phyloP scores from a whole-genome alignment of 1,140 invertebrate species.

The Lutraria rhynchaena region DNA sequence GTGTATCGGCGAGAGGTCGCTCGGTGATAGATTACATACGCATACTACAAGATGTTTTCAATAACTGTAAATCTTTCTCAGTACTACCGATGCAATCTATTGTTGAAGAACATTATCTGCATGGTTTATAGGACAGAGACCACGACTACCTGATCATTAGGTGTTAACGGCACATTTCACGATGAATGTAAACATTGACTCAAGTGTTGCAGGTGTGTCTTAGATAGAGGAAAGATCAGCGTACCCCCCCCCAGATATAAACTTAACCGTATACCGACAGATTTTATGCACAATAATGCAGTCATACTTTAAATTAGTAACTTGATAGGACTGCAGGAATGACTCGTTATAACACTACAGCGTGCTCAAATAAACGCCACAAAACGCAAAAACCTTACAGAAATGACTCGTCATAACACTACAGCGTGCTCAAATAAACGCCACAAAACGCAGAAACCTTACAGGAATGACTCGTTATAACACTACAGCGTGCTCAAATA shows the following conservation, averaged over 20 bases:
- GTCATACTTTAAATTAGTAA: not conserved
- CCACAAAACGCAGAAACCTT: too few relatives aligned
- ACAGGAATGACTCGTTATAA: too few relatives aligned
- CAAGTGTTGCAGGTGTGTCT: too few relatives aligned
- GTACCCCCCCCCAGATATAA: not conserved
- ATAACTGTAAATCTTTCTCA: slow-evolving; percentile 8
- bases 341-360: too few relatives aligned
- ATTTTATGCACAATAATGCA: slow-evolving; percentile 25
- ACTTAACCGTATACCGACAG: slow-evolving; percentile 2
- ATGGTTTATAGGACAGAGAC: slow-evolving; percentile 18
- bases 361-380: too few relatives aligned
- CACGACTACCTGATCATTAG: slow-evolving; percentile 26
- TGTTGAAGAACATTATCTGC: slow-evolving; percentile 14
- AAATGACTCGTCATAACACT: too few relatives aligned
- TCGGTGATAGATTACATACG: slow-evolving; percentile 49
- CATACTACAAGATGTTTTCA: slow-evolving; percentile 13
- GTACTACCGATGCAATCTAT: slow-evolving; percentile 4
- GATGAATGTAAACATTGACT: not conserved
- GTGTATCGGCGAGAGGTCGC: slow-evolving; percentile 2
- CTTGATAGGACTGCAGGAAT: not conserved
- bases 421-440: too few relatives aligned
- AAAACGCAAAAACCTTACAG: too few relatives aligned
- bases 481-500: too few relatives aligned
- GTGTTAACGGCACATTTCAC: not conserved
- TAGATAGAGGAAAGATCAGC: not conserved